phyloP scores from a whole-genome alignment of 2,113 vertebrate species.

The Oxyura jamaicensis region DNA sequence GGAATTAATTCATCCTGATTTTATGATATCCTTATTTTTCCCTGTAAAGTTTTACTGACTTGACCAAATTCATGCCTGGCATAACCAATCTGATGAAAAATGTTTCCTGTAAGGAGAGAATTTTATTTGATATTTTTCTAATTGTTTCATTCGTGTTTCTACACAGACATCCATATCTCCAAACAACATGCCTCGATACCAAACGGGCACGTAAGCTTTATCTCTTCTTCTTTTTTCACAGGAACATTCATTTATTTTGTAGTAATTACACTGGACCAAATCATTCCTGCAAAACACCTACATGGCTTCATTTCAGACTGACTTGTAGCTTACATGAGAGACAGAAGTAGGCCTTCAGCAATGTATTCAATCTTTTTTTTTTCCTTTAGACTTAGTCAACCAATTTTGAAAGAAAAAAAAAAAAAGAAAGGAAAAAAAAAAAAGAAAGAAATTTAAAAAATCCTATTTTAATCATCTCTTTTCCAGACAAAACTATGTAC shows the following conservation, averaged over 20 bases:
- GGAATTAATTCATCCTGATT: constrained; percentile 26
- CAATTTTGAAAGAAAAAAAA: not conserved
- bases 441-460: not conserved
- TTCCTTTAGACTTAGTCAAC: not conserved
- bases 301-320: not conserved
- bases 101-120: not conserved
- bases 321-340: not conserved
- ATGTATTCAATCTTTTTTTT: not conserved
- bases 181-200: not conserved
- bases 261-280: not conserved
- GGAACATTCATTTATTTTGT: not conserved
- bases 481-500: not conserved
- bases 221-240: not conserved
- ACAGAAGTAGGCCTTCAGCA: constrained; percentile 17
- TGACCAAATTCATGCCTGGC: not conserved
- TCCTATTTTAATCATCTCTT: not conserved
- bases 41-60: not conserved
- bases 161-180: not conserved
- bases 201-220: too few species aligned
- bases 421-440: not conserved
- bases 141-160: not conserved
- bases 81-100: not conserved
- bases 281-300: not conserved
- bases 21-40: not conserved
- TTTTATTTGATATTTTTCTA: not conserved